Percentiles rank a stretch among this genome's conserved stretches.
These are phyloP conservation scores for Emys orbicularis DNA, from an alignment of 2,797 vertebrate species.

Conservation along the genomic window DNA sequence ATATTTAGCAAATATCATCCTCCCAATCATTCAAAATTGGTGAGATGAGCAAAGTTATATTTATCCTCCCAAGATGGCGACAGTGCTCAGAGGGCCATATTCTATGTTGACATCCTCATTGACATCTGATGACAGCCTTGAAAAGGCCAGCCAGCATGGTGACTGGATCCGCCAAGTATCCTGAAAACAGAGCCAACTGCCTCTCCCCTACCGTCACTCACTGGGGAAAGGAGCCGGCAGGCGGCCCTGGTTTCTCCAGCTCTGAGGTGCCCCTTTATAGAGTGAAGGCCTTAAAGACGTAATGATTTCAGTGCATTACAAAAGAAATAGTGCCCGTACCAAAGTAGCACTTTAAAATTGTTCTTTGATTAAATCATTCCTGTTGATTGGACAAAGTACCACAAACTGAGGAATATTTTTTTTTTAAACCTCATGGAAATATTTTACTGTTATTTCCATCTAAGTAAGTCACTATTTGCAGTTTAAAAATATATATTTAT, in stretches of 20 bases:
- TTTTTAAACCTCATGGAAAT: background rate
- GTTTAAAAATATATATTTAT: background rate
- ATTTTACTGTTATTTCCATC: background rate
- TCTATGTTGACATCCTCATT: background rate
- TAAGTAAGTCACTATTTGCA: background rate
- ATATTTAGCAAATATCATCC: background rate
- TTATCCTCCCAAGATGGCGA: background rate
- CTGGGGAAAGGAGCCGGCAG: background rate
- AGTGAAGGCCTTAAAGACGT: background rate
- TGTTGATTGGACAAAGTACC: background rate
- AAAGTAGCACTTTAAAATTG: background rate
- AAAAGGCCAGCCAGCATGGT: conserved; percentile 1
- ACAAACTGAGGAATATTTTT: background rate
- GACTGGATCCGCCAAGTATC: background rate
- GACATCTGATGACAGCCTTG: background rate
- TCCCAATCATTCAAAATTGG: background rate
- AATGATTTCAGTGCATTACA: background rate
- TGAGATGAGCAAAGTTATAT: background rate
- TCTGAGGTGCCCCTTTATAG: background rate
- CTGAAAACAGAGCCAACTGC: background rate
- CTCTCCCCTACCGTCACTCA: background rate
- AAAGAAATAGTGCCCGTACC: background rate
- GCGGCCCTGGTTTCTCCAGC: background rate
- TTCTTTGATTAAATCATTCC: background rate
- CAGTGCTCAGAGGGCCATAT: background rate